phyloP scores from a whole-genome alignment of 2,888 invertebrate genomes.

The Drosophila paranaensis region DNA sequence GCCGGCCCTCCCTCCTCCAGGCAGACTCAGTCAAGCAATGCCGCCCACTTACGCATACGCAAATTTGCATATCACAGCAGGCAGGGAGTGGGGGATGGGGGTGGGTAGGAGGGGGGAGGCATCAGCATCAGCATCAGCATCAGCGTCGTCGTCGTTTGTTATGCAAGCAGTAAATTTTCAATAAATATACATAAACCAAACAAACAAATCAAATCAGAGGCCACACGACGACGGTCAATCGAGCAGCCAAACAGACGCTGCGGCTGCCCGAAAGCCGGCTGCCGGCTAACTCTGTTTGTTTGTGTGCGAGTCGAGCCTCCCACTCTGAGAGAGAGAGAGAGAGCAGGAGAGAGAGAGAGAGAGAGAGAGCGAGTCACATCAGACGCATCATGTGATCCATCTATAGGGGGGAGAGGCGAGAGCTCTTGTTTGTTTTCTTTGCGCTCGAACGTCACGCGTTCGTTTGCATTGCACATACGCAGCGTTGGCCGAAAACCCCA shows the following conservation, averaged over 20 bases:
- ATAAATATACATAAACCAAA: conserved; percentile 74
- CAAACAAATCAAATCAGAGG: conserved; percentile 71
- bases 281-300: conserved; percentile 20
- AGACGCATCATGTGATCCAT: conserved; percentile 55
- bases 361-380: conserved; percentile 8
- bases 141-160: conserved; percentile 57
- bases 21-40: conserved; percentile 22
- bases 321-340: conserved; percentile 22
- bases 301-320: conserved; percentile 62
- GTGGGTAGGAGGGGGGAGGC: neutral
- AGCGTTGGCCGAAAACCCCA: conserved; percentile 57
- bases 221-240: conserved; percentile 47
- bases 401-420: conserved; percentile 6
- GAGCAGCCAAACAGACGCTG: conserved; percentile 60
- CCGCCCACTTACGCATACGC: conserved; percentile 62
- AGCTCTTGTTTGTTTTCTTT: conserved; percentile 60
- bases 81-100: neutral
- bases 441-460: conserved; percentile 66
- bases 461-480: conserved; percentile 69
- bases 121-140: conserved; percentile 9
- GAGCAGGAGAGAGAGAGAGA: neutral
- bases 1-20: neutral
- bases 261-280: conserved; percentile 29
- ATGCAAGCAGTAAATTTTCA: conserved; percentile 78
- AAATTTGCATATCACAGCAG: conserved; percentile 61